Evolutionary conservation across 2,888 invertebrate species (phyloP).

Genomic region (Mantis religiosa): DNA sequence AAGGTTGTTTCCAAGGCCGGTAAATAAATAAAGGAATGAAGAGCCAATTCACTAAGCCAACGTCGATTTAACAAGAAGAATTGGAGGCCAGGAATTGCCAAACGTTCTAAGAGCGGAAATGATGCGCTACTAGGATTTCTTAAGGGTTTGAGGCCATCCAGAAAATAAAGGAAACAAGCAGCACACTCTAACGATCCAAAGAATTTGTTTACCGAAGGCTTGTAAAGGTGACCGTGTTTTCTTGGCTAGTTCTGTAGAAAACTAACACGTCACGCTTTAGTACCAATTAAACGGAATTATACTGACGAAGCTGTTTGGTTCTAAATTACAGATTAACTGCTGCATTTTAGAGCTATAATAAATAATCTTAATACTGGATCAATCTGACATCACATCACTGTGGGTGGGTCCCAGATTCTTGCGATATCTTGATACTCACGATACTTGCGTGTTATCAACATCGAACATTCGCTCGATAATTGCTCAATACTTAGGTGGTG

Average conservation of each 20-base stretch:
- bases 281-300: not conserved
- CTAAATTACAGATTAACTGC: not conserved
- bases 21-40: not conserved
- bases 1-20: not conserved
- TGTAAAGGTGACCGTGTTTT: not conserved
- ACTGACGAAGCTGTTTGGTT: not conserved
- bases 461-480: no score
- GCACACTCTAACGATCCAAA: not conserved
- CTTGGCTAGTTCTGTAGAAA: not conserved
- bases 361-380: no score
- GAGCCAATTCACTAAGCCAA: not conserved
- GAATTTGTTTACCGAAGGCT: not conserved
- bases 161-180: not conserved
- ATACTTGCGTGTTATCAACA: no score
- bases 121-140: not conserved
- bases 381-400: no score
- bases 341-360: no score
- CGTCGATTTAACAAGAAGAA: not conserved
- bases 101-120: not conserved
- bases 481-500: no score
- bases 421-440: no score
- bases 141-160: not conserved
- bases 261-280: not conserved
- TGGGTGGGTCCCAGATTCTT: no score
- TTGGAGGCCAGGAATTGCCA: not conserved